Evolutionary conservation across 2,888 invertebrate species (phyloP).

Genomic region (Lamellibrachia columna): DNA sequence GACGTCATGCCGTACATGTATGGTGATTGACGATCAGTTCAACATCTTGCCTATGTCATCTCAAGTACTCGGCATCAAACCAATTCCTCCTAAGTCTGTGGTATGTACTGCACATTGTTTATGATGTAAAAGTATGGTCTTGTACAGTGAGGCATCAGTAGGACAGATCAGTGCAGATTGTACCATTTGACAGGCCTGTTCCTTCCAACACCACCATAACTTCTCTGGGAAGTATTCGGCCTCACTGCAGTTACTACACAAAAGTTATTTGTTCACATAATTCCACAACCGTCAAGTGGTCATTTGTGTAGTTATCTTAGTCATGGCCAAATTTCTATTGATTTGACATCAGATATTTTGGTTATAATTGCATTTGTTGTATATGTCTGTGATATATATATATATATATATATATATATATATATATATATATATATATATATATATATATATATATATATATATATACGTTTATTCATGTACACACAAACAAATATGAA

Average conservation of each 20-base stretch:
- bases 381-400: conserved; percentile 36
- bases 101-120: conserved; percentile 42
- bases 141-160: not conserved
- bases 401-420: conserved; percentile 39
- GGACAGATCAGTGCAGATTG: not conserved
- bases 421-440: no score
- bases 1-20: conserved; percentile 84
- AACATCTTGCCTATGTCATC: conserved; percentile 92
- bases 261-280: not conserved
- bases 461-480: no score
- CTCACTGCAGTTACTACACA: not conserved
- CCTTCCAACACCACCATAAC: not conserved
- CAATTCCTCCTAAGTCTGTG: conserved; percentile 69
- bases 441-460: no score
- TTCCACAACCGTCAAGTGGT: not conserved
- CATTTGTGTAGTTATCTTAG: not conserved
- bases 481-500: no score
- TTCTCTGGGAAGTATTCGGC: not conserved
- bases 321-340: no score
- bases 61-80: conserved; percentile 82
- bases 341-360: no score
- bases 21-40: conserved; percentile 94
- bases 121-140: not conserved
- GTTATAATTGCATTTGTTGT: no score
- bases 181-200: not conserved